phyloP scores from a whole-genome alignment of 2,113 vertebrate species.

The Calypte anna region DNA sequence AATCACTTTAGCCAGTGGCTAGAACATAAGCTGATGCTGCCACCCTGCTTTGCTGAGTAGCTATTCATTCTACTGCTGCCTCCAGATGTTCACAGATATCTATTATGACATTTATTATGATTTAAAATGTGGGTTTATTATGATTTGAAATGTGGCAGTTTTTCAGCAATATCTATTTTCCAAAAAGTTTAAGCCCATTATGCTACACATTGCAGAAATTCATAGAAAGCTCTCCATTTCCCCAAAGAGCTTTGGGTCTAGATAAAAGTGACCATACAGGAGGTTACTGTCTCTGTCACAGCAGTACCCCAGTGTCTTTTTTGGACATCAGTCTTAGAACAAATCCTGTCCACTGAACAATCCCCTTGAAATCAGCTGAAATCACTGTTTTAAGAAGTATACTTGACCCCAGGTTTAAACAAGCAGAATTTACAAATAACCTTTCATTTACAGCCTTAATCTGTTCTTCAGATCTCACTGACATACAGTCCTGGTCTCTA shows the following conservation, averaged over 20 bases:
- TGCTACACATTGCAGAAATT: background rate
- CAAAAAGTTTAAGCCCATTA: background rate
- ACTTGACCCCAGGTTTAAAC: background rate
- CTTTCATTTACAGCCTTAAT: background rate
- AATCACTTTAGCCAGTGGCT: background rate
- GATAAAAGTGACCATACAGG: background rate
- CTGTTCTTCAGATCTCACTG: background rate
- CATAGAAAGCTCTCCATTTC: background rate
- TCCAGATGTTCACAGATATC: background rate
- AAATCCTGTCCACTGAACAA: background rate
- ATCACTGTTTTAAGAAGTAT: background rate
- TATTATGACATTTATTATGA: background rate
- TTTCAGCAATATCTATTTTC: background rate
- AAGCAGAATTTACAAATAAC: background rate
- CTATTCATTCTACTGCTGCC: background rate
- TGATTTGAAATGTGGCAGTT: background rate
- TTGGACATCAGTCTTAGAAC: background rate
- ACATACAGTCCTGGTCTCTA: accelerated
- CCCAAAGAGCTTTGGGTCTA: background rate
- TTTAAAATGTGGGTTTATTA: background rate
- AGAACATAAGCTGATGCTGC: slow-evolving; percentile 21
- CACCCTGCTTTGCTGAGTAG: background rate
- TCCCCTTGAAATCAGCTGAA: background rate
- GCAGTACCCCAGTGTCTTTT: background rate
- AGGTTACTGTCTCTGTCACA: background rate